Conservation (phyloP, 2,797 vertebrate genomes). For the Phaenicophaeus curvirostris region DNA sequence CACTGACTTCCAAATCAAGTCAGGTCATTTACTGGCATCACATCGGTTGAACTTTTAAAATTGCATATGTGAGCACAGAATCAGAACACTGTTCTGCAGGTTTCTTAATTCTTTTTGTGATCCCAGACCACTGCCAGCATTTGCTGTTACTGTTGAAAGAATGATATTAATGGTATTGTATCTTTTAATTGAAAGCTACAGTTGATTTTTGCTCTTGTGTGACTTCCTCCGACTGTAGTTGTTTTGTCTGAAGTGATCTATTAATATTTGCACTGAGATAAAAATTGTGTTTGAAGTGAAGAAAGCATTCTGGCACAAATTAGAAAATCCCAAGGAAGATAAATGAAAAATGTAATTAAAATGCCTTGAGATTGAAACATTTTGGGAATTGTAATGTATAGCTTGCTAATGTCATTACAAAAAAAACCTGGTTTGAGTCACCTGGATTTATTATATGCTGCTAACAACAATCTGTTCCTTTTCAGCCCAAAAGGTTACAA, state of each 20-base stretch:
- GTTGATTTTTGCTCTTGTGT: neutral
- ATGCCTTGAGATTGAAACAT: neutral
- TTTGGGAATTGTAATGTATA: neutral
- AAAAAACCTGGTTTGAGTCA: neutral
- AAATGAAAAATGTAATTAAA: constrained; percentile 41
- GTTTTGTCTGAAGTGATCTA: constrained; percentile 12
- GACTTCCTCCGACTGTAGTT: neutral
- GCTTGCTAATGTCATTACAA: constrained; percentile 30
- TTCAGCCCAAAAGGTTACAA: neutral
- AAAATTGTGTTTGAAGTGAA: constrained; percentile 18
- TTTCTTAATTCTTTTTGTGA: neutral
- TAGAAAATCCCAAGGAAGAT: constrained; percentile 23
- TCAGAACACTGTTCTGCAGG: neutral
- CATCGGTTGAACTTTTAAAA: neutral
- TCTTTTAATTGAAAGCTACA: neutral
- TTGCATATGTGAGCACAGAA: neutral
- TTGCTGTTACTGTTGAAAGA: neutral
- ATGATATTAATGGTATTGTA: neutral
- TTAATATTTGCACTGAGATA: neutral
- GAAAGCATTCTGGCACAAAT: constrained; percentile 33
- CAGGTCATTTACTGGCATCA: neutral
- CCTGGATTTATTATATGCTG: neutral
- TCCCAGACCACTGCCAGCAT: neutral
- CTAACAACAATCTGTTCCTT: neutral
- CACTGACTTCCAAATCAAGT: neutral